Evolutionary conservation across 2,113 vertebrate genomes (phyloP).

Genomic region (Muntiacus reevesi): DNA sequence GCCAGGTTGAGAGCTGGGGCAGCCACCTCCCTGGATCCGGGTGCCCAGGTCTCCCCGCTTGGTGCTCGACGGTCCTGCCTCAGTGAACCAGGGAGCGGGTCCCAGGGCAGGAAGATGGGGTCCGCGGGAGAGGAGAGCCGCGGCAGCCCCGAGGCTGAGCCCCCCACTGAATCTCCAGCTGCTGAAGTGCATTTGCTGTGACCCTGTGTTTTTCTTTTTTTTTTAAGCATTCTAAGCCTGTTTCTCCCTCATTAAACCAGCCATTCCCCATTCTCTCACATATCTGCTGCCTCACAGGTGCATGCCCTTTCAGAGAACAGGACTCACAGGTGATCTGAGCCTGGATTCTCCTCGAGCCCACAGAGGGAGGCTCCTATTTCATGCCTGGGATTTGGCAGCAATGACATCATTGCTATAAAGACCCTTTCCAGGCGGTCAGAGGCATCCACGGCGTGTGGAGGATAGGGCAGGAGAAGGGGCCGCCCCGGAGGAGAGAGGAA

Average conservation of each 20-base stretch:
- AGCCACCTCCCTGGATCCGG: neutral
- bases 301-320: neutral
- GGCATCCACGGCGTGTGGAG: neutral
- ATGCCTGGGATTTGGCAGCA: neutral
- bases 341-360: fast-evolving
- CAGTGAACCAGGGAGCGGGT: neutral
- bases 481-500: fast-evolving
- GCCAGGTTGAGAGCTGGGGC: neutral
- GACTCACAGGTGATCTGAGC: neutral
- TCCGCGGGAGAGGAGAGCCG: neutral
- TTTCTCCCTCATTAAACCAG: neutral
- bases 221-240: neutral
- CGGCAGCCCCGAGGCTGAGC: fast-evolving
- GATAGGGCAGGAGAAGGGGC: neutral
- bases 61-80: no score
- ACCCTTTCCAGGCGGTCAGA: neutral
- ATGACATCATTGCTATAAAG: neutral
- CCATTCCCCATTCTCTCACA: no score
- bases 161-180: neutral
- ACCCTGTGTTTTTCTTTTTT: no score
- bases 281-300: neutral
- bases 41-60: neutral
- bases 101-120: fast-evolving
- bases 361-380: no score
- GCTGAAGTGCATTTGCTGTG: neutral